Evolutionary conservation across 2,113 vertebrate genomes (phyloP).

Genomic region (Coptodon rendalli): DNA sequence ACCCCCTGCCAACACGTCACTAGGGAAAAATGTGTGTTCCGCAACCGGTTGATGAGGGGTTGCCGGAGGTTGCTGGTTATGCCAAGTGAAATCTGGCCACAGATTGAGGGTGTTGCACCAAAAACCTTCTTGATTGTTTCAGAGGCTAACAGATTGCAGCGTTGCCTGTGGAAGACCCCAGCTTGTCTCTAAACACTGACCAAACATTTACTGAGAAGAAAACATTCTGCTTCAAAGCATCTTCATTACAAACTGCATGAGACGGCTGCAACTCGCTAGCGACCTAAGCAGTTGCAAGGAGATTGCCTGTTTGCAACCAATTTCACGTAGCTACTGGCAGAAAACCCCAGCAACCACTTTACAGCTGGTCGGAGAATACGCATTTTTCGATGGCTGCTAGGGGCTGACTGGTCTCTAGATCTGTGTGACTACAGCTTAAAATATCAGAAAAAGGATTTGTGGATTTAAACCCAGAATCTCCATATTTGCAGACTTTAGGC

Average conservation of each 20-base stretch:
- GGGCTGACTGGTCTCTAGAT: not conserved
- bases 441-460: accelerated
- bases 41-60: not conserved
- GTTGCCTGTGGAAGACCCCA: not conserved
- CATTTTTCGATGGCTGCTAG: not conserved
- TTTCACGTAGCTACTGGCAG: not conserved
- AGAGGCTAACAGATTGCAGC: not conserved
- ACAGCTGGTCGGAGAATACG: not conserved
- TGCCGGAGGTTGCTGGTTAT: not conserved
- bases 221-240: not conserved
- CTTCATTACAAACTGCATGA: not conserved
- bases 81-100: not conserved
- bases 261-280: not conserved
- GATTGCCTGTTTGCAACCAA: not conserved
- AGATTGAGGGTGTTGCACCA: not conserved
- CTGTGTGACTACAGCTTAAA: not conserved
- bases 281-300: not conserved
- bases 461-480: not conserved
- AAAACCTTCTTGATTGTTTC: not conserved
- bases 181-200: accelerated
- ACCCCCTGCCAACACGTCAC: not conserved
- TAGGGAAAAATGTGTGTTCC: not conserved
- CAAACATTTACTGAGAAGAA: not conserved
- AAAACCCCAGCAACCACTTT: not conserved
- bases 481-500: not conserved